Evolutionary conservation across 1,140 invertebrate genomes (phyloP), one percentile per base, ranked within the genome.

Genomic region (Gonatopus flavifemur): DNA sequence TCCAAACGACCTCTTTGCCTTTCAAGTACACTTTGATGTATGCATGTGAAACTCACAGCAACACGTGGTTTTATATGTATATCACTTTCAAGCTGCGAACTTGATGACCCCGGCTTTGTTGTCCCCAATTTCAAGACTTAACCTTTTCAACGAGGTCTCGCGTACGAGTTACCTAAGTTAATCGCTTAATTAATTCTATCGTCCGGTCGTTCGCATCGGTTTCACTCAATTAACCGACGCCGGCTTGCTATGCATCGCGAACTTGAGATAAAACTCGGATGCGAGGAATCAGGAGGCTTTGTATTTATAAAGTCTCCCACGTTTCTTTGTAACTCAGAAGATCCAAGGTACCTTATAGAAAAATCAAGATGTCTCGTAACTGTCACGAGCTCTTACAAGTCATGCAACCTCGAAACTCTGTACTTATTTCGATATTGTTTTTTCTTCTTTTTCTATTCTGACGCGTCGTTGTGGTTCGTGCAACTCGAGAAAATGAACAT

Each of bases 71-170:
- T 31, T 15, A 51, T 22, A 4, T 16, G 6, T 21, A 41, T 48
- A 52, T 32, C 48, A 40, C 52, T 61, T 48, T 52, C 44, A 45
- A 13, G 41, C 32, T 37, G 32, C 25, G 57, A 62, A 52, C 58
- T 57, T 24, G n/a, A n/a, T 57, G 60, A 67, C 62, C 59, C 18
- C 49, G 32, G 35, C 49, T 32, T 54, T 47, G 53, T 57, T 57
- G 61, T 64, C 57, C 64, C 51, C 64, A 66, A 67, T 67, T 67
- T 57, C 55, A 40, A 62, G 55, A 67, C 49, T 68, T 68, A 56
- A 68, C 66, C 66, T 57, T n/a, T 53, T 63, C 54, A 54, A 62
- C 57, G 43, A 64, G 37, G 35, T 20, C 42, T 18, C 46, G 52
- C 48, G n/a, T n/a, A n/a, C n/a, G 57, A 44, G 47, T 49, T 53